Percentiles rank a stretch among this genome's conserved stretches.
These are phyloP conservation scores for Spea multiplicata DNA, from an alignment of 2,113 vertebrate genomes.

Conservation along the genomic window DNA sequence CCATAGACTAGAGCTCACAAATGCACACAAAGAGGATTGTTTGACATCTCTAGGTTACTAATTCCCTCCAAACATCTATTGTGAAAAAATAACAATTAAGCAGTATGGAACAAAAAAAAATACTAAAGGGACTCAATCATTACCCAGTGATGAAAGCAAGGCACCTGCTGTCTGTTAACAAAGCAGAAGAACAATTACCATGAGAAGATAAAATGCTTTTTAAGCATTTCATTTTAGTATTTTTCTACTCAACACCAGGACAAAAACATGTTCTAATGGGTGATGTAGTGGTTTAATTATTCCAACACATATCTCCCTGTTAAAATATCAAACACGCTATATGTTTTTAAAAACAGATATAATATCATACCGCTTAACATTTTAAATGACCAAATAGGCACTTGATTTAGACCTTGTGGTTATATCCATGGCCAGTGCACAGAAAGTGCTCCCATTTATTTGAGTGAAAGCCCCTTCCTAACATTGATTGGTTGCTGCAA, in stretches of 20 bases:
- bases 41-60: slow-evolving; percentile 8
- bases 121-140: slow-evolving; percentile 24
- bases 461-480: too few relatives aligned
- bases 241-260: slow-evolving; percentile 22
- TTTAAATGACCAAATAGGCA: too few relatives aligned
- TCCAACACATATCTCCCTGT: slow-evolving; percentile 29
- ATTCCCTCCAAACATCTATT: slow-evolving; percentile 24
- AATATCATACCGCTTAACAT: too few relatives aligned
- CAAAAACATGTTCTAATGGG: slow-evolving; percentile 6
- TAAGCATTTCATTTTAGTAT: slow-evolving; percentile 25
- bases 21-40: slow-evolving; percentile 24
- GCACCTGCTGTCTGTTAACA: slow-evolving; percentile 35
- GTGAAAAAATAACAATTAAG: slow-evolving; percentile 32
- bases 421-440: too few relatives aligned
- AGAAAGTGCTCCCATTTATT: too few relatives aligned
- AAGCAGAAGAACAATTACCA: slow-evolving; percentile 31
- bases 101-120: slow-evolving; percentile 30
- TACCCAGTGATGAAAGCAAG: slow-evolving; percentile 37
- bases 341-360: too few relatives aligned
- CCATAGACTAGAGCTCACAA: not conserved
- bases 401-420: too few relatives aligned
- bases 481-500: too few relatives aligned
- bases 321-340: not conserved
- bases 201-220: slow-evolving; percentile 34
- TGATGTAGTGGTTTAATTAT: slow-evolving; percentile 36